Base-by-base conservation (phyloP, 2,113 vertebrate species). In the Lathamus discolor region DNA sequence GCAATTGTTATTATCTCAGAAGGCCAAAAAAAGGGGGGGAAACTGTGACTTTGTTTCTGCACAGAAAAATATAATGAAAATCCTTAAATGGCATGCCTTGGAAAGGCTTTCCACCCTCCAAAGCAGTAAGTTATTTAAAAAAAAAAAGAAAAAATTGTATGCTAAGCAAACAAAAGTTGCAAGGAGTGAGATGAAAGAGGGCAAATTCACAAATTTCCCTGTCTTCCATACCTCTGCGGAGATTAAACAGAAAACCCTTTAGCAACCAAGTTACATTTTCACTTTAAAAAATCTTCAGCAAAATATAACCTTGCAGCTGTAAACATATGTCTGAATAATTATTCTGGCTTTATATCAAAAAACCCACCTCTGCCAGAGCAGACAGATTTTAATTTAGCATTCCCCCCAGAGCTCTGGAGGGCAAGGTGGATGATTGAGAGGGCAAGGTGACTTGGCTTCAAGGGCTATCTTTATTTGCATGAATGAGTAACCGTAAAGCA, bases 391-490 rank as follows among this genome's bases (percentile, higher is more conserved):
- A 98, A 98, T 98, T 98, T 98, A 98, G 98, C 98, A 98, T 97
- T 97, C 97, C 97, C 97, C 96, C 97, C 97, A 97, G 98, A 98
- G 97, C 98, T 98, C 97, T 97, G 97, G 97, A 98, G 97, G 98
- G 98, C 97, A 98, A 98, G 97, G 97, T 97, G 97, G 97, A 97
- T 96, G 97, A 97, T 97, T 97, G 97, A 97, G 95, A 98, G 98
- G 98, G 98, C 98, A 98, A 97, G 97, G 98, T 98, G 97, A 97
- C 97, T 97, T 97, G 97, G 97, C 98, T 98, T 97, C 97, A 97
- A 98, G 98, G 98, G 97, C 97, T 98, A 96, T 97, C 97, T 97
- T 98, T 98, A 98, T 98, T 98, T 98, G 98, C 98, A 98, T 98
- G 98, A 98, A 98, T 97, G 98, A 98, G 92, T 98, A 98, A 98